Base-by-base conservation (phyloP, 2,113 vertebrate genomes). In the Cranoglanis bouderius region DNA sequence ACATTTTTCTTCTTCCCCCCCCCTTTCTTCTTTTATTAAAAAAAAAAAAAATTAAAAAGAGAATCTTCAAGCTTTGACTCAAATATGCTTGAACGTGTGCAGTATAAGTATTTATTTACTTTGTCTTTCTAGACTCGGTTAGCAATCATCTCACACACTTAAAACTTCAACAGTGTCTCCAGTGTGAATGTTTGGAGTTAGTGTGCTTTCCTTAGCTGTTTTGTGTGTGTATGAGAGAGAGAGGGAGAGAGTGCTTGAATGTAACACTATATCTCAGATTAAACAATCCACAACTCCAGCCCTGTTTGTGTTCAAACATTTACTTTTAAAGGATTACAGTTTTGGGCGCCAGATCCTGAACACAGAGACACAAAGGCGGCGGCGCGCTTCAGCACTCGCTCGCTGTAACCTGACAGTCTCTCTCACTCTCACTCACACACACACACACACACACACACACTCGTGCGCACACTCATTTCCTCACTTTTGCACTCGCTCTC, bases 221-320 rank as follows among this genome's bases (percentile, higher is more conserved):
- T 24, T 35, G 78, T 83, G 65, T 82, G 78, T 40, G 86, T 57
- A 80, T 32, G 85, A 0, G 46, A 46, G 83, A 32, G 85, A 24
- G 67, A 13, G 29, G 38, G 8, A 24, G 53, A 16, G 70, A 18
- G 55, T 4, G 38, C 93, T 94, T 94, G 93, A 94, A 93, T 95
- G 96, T 96, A 96, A 96, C 93, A 94, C 93, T 96, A 95, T 96
- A 95, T 96, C 89, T 67, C 94, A 96, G 94, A 95, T 97, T 95
- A 96, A 96, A 96, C 96, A 96, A 92, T 96, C 95, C 95, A 93
- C 95, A 94, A 92, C 92, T 94, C 93, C 93, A 94, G 95, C 95
- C 94, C 93, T 96, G 96, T 96, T 96, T 96, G 96, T 94, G 93
- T 96, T 95, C 94, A 95, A 96, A 96, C 95, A 95, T 96, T 96